Evolutionary conservation across 2,888 invertebrate genomes (phyloP), one percentile per base, ranked within the genome.

Genomic region (Dynastes hyllus): DNA sequence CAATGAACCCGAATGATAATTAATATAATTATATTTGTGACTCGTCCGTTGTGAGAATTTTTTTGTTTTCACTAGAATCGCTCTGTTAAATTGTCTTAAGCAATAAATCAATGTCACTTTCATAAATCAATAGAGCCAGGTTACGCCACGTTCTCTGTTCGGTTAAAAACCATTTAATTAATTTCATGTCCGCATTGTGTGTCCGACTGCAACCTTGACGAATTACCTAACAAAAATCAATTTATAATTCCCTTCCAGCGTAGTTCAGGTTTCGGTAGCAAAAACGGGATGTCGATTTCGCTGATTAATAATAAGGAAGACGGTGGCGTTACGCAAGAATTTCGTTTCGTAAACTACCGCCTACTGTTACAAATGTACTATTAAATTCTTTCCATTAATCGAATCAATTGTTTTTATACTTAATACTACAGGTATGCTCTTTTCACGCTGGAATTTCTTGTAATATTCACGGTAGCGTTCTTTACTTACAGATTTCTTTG

Each of bases 211-310:
- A 58, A 58, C 73, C 73, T 73, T 73, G 73, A 73, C 73, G 73
- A 73, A 73, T 73, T 40, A 58, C 40, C 16, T 73, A 73, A 73
- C 73, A 73, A 61, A 73, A 73, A 73, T 73, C 73, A 58, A 73
- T 73, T 61, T 73, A 73, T 73, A 73, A 73, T 73, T 37, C 40
- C 13, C 22, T 9, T n/a, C 45, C 58, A 29, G 61, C 51, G 73
- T 73, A 73, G 61, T 73, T 73, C 58, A 73, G 40, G 40, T 73
- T 73, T 58, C 37, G 58, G 40, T 2, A 9, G 45, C 73, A 58
- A 73, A 58, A 73, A 58, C 58, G 29, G 51, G 29, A 53, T 29
- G 50, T 29, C 40, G 29, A 69, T 69, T 51, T 69, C 50, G 22
- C 16, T 53, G n/a, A 69, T 69, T 69, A 69, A 51, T 69, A 51